Conservation (phyloP, 1,140 invertebrate genomes). For the Fopius arisanus region DNA sequence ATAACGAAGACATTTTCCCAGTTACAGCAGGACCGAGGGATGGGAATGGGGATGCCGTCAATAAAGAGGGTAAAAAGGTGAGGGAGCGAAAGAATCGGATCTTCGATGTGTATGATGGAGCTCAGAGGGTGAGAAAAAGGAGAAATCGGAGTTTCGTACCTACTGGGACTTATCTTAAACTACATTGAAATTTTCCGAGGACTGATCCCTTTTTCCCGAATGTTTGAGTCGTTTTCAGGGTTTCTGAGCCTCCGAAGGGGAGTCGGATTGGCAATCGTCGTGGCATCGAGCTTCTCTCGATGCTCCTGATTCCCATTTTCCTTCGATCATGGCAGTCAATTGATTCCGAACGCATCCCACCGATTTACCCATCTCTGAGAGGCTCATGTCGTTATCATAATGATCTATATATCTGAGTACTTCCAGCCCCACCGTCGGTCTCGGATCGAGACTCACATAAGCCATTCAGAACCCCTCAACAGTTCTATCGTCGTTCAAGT, state of each 20-base stretch:
- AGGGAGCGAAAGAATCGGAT: neutral
- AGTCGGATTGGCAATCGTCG: neutral
- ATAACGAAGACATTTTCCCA: constrained; percentile 25
- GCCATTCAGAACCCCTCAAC: neutral
- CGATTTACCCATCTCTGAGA: neutral
- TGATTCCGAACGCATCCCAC: constrained; percentile 14
- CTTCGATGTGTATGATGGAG: neutral
- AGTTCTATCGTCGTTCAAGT: neutral
- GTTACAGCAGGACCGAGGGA: neutral
- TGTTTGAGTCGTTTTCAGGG: neutral
- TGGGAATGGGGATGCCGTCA: neutral
- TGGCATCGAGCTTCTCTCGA: constrained; percentile 5
- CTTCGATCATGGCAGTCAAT: constrained; percentile 6
- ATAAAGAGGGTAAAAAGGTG: neutral
- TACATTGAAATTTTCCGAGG: neutral
- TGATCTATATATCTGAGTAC: constrained; percentile 17
- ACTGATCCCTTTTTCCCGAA: neutral
- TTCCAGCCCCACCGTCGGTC: neutral
- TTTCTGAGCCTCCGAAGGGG: neutral
- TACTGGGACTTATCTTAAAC: neutral
- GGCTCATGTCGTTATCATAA: constrained; percentile 24
- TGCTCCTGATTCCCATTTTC: neutral
- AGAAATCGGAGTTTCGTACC: neutral
- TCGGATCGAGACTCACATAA: neutral
- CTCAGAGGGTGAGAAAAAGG: neutral